Evolutionary conservation across 1,140 invertebrate species (phyloP).

Genomic region (Stegodyphus dumicola): DNA sequence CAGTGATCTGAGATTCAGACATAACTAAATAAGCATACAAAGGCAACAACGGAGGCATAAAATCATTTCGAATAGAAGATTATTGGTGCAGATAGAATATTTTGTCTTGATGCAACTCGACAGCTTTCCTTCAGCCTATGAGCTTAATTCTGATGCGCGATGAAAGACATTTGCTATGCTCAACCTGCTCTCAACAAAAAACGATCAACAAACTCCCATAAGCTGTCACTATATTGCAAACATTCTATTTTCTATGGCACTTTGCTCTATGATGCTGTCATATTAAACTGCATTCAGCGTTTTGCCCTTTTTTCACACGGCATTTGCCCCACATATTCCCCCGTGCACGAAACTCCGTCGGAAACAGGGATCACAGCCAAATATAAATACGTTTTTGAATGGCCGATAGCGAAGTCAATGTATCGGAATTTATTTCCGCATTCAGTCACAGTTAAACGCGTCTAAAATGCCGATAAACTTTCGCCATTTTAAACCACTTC

Average conservation of each 20-base stretch:
- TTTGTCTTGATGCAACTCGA: too few relatives aligned
- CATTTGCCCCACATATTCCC: constrained; percentile 49
- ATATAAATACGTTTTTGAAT: constrained; percentile 60
- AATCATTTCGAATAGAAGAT: too few relatives aligned
- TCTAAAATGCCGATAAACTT: constrained; percentile 58
- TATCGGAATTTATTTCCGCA: constrained; percentile 59
- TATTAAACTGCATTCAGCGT: constrained; percentile 54
- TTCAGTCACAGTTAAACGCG: constrained; percentile 60
- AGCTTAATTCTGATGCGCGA: too few relatives aligned
- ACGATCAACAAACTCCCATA: background rate
- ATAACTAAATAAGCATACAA: too few relatives aligned
- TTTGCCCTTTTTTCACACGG: constrained; percentile 52
- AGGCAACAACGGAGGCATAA: too few relatives aligned
- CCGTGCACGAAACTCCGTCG: constrained; percentile 9
- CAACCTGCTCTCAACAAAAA: background rate
- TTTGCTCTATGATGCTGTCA: constrained; percentile 34
- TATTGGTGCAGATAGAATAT: too few relatives aligned
- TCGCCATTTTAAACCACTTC: constrained; percentile 60
- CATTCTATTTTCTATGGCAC: constrained; percentile 31
- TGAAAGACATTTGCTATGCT: too few relatives aligned
- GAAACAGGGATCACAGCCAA: constrained; percentile 55
- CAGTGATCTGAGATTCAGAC: too few relatives aligned
- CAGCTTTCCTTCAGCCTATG: too few relatives aligned
- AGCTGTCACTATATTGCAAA: constrained; percentile 17
- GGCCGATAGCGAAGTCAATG: constrained; percentile 56